Evolutionary conservation across 2,888 invertebrate species (phyloP).

Genomic region (Mimachlamys varia): DNA sequence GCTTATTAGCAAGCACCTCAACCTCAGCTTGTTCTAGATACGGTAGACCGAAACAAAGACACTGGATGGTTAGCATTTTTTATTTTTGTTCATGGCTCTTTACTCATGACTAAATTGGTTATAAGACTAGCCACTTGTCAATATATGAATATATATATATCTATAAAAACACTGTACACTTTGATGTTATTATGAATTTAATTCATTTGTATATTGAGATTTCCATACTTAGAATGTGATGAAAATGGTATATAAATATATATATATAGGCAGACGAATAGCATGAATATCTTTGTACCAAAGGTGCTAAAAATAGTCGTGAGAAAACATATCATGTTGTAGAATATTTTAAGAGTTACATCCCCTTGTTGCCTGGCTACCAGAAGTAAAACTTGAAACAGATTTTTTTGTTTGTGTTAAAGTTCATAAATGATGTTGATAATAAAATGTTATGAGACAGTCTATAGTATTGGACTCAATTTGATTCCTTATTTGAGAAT

Average conservation of each 20-base stretch:
- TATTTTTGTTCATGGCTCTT: no score
- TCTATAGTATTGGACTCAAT: no score
- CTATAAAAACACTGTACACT: no score
- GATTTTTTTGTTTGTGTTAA: no score
- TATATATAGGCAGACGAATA: conserved; percentile 20
- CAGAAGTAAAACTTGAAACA: no score
- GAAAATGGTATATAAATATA: background rate
- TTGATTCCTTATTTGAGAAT: no score
- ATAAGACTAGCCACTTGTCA: background rate
- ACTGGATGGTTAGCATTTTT: background rate
- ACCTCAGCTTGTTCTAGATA: no score
- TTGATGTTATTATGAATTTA: background rate
- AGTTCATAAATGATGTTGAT: no score
- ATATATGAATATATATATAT: background rate
- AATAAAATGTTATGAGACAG: no score
- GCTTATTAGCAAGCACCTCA: no score
- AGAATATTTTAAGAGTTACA: background rate
- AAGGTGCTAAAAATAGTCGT: conserved; percentile 17
- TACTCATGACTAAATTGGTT: conserved; percentile 18
- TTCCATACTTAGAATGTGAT: conserved; percentile 26
- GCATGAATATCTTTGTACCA: conserved; percentile 29
- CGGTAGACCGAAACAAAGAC: background rate
- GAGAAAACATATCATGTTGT: conserved; percentile 20
- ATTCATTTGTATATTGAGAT: conserved; percentile 29
- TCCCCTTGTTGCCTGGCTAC: conserved; percentile 23